Conservation (phyloP, 2,797 vertebrate genomes). For the Momotus momota region DNA sequence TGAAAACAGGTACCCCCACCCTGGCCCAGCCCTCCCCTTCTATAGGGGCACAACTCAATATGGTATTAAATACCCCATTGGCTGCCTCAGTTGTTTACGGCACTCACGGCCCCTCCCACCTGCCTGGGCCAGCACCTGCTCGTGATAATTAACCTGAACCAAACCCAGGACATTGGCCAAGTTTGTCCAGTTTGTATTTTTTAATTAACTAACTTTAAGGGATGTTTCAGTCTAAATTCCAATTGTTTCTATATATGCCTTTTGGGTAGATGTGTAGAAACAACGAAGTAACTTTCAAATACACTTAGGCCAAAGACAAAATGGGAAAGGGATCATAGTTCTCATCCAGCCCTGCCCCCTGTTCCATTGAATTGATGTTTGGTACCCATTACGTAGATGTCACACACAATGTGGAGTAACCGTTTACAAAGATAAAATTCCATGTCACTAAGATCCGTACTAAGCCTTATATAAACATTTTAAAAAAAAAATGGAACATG, state of each 20-base stretch:
- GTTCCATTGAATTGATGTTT: background rate
- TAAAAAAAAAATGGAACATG: accelerated
- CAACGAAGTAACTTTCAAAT: background rate
- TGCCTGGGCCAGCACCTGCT: too few relatives aligned
- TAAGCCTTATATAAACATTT: background rate
- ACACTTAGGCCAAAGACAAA: background rate
- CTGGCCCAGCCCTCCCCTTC: too few relatives aligned
- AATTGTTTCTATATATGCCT: background rate
- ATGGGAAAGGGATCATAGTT: background rate
- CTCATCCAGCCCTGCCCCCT: background rate
- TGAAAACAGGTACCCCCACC: too few relatives aligned
- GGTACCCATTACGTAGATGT: background rate
- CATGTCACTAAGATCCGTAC: background rate
- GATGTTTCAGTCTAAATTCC: background rate
- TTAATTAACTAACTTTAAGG: background rate
- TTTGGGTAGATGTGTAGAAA: background rate
- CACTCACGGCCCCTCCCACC: too few relatives aligned
- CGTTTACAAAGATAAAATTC: background rate
- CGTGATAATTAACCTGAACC: too few relatives aligned
- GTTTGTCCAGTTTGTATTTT: background rate
- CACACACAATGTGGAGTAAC: background rate
- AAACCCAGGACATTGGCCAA: background rate
- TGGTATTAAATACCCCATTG: too few relatives aligned
- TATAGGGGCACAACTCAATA: too few relatives aligned
- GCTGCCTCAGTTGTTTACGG: too few relatives aligned